A percentile compares a stretch with the other conserved stretches of the same genome.
Evolutionary conservation across 2,113 vertebrate species (phyloP).

Genomic region (Crocuta crocuta): DNA sequence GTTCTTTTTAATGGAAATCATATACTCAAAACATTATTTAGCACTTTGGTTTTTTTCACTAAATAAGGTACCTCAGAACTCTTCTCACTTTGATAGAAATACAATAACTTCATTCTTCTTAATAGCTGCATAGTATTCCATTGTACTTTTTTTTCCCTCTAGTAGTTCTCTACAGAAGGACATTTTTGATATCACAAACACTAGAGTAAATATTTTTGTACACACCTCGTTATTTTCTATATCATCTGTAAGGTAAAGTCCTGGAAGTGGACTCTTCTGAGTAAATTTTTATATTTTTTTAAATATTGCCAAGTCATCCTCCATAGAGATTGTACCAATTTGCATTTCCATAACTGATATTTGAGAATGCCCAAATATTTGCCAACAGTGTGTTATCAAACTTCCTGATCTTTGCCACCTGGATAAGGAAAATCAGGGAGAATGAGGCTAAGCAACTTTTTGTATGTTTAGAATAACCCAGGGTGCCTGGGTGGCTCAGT

Average conservation of each 20-base stretch:
- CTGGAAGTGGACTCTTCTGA: neutral
- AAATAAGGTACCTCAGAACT: neutral
- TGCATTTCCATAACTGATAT: neutral
- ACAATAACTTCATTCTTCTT: neutral
- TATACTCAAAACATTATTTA: neutral
- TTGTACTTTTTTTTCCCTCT: neutral
- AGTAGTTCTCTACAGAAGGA: neutral
- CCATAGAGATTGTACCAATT: neutral
- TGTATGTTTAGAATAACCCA: neutral
- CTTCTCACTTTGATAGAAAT: neutral
- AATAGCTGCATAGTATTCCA: neutral
- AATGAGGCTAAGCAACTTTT: neutral
- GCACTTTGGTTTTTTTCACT: neutral
- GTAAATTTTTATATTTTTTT: constrained; percentile 2
- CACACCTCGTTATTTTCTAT: neutral
- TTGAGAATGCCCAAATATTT: neutral
- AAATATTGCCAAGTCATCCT: neutral
- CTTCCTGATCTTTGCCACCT: neutral
- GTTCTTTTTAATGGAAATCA: neutral
- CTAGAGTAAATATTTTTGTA: neutral
- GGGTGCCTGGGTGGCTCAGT: no score
- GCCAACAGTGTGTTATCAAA: neutral
- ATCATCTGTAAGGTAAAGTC: neutral
- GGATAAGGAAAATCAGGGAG: neutral
- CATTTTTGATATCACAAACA: constrained; percentile 6